Evolutionary conservation across 2,113 vertebrate species (phyloP), one percentile per base, ranked within the genome.

Genomic region (Egretta garzetta): DNA sequence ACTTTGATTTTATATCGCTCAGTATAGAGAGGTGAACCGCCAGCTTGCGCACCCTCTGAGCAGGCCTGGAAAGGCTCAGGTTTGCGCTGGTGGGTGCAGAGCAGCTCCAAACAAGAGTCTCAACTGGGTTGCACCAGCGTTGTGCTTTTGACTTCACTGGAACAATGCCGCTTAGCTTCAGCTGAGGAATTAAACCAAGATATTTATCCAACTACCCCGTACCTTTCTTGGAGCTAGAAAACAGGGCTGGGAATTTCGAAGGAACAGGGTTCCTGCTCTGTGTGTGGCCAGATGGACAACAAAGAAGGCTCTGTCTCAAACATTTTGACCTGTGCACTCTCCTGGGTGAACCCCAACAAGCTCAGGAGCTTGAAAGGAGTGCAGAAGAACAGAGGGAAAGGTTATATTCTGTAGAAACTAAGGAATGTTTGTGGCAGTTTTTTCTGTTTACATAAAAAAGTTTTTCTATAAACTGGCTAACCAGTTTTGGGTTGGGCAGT

Each of bases 241-340:
- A 59, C 17, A 83, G 84, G 63, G 26, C 74, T 86, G 88, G 82
- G 87, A 90, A 59, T 95, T 73, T 59, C 0, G 2, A 80, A 45
- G 67, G 79, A 97, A 19, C n/a, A n/a, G 56, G 27, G 67, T 93
- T 93, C 77, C 87, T 80, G 8, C 86, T 84, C 60, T 35, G 76
- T 93, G 43, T 88, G 85, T 96, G 73, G 94, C 39, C 89, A 81
- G 59, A 82, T 70, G 71, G 86, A 81, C 76, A 93, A 89, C 83
- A 96, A 81, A 88, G 62, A 18, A n/a, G 55, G 47, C 56, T 95
- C 45, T 95, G 82, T 96, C 85, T 81, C 82, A 14, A 70, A 41
- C 43, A 26, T n/a, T 55, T 85, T 72, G 83, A 81, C 90, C 89
- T 72, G 1, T 41, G 35, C 10, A 4, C 45, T 97, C 8, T 81